Evolutionary conservation across 2,113 vertebrate species (phyloP), one percentile per base, ranked within the genome.

Genomic region (Eurypyga helias): DNA sequence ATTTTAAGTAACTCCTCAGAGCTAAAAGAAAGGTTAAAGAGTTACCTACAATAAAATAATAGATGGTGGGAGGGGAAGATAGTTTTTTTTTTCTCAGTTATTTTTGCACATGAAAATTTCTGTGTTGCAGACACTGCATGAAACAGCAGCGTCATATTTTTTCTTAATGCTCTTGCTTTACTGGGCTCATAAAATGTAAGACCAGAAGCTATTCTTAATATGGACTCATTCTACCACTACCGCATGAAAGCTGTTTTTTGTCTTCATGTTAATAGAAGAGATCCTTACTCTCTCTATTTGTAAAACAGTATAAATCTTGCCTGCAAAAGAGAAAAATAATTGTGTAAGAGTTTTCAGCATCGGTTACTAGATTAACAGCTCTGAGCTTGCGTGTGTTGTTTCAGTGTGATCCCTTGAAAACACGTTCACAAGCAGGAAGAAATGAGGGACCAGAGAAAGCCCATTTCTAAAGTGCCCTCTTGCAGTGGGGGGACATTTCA

Each of bases 171-270:
- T 82, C 45, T 75, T 92, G 92, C 89, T 96, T 95, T 96, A 78
- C 60, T 75, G 45, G 17, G 14, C 57, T 89, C 73, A 76, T 91
- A 95, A 96, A 95, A 79, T 41, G 11, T 76, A 87, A 92, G 58
- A 91, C 86, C 81, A 95, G 89, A 92, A 96, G 77, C 54, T 87
- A 57, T 87, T 95, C 86, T 94, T 93, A 84, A 82, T 87, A 71
- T 61, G 77, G 90, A 82, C 45, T 92, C 48, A 33, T 69, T 87
- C 89, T 89, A 33, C 31, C 36, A 36, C 65, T 91, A 76, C 84
- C 9, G 3, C 36, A 62, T n/a, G 12, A 49, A 89, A 36, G 36
- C 45, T 97, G 86, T 0, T 64, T 96, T 93, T 91, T 87, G 65
- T 94, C 96, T 81, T 38, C 12, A 21, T 45, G 58, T 89, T 89